Evolutionary conservation across 2,888 invertebrate genomes (phyloP), one percentile per base, ranked within the genome.

Genomic region (Ptychoptera albimana): DNA sequence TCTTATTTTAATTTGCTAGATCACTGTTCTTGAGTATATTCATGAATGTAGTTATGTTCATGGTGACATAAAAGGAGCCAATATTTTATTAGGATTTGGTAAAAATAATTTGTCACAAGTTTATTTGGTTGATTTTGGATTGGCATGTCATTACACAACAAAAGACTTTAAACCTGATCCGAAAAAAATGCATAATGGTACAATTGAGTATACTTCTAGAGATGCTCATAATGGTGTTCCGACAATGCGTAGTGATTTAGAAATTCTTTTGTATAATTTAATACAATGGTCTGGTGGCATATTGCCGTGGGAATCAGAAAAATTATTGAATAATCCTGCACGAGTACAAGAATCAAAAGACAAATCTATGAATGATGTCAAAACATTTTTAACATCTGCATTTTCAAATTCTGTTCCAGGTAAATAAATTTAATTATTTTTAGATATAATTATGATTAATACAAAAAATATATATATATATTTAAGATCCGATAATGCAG

Each of bases 1-100:
- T 42, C 5, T 42, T 30, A 10, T 23, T 30, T 38, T n/a, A 30
- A 30, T 32, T 12, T 36, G 11, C 12, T 12, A 91, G 83, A 58
- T 96, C 51, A 83, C 94, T 63, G 82, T 84, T 2, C 65, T 94
- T 50, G 87, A 96, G 60, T 98, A 89, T 60, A 85, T 99, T 52
- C 97, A 99, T 61, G 71, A 73, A 43, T 75, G 80, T 51, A 85
- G 84, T 3, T 97, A 94, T 59, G 82, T 91, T 0, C 98, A 98
- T 64, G 93, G 86, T 0, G 98, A 98, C 61, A 76, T 99, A 7
- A 98, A 98, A 65, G 94, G 88, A 1, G 83, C 86, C 9, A 99
- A 99, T 64, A 79, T 99, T 49, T 68, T 96, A 15, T 61, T 91
- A 38, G 88, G 88, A 1, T 61, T 71, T 35, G 73, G 72, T 46